Conservation (phyloP, 2,113 vertebrate species). For the Himantopus leucocephalus region DNA sequence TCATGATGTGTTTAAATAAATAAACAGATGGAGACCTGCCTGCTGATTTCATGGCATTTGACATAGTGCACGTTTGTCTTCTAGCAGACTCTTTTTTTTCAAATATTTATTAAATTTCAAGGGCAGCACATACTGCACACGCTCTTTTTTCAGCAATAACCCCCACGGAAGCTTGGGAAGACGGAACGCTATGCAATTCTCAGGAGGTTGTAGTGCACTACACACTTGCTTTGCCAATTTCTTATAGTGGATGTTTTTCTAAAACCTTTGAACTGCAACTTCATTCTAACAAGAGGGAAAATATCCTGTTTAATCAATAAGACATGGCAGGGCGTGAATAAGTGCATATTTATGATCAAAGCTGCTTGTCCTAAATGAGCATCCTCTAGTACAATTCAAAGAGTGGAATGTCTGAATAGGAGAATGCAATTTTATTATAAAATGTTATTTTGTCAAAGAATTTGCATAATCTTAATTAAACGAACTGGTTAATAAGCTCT, state of each 20-base stretch:
- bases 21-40: background rate
- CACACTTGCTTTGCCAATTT: slow-evolving; percentile 27
- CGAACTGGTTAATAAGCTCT: slow-evolving; percentile 7
- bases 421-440: slow-evolving; percentile 12
- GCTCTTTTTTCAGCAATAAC: background rate
- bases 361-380: slow-evolving; percentile 23
- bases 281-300: slow-evolving; percentile 43
- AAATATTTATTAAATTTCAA: slow-evolving; percentile 12
- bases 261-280: slow-evolving; percentile 54
- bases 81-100: background rate
- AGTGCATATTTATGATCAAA: slow-evolving; percentile 57
- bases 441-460: slow-evolving; percentile 22
- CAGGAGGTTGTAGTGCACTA: background rate
- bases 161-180: background rate
- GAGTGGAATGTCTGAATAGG: background rate
- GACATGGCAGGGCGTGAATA: slow-evolving; percentile 27
- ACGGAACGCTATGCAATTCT: background rate
- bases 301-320: slow-evolving; percentile 60
- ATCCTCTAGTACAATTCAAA: slow-evolving; percentile 8
- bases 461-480: slow-evolving; percentile 47
- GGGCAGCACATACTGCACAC: background rate
- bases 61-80: background rate
- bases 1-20: background rate
- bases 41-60: background rate
- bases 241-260: slow-evolving; percentile 5